Percentiles rank a stretch among this genome's conserved stretches.
These are phyloP conservation scores for Oligia latruncula DNA, from an alignment of 2,888 invertebrate species.

Conservation along the genomic window DNA sequence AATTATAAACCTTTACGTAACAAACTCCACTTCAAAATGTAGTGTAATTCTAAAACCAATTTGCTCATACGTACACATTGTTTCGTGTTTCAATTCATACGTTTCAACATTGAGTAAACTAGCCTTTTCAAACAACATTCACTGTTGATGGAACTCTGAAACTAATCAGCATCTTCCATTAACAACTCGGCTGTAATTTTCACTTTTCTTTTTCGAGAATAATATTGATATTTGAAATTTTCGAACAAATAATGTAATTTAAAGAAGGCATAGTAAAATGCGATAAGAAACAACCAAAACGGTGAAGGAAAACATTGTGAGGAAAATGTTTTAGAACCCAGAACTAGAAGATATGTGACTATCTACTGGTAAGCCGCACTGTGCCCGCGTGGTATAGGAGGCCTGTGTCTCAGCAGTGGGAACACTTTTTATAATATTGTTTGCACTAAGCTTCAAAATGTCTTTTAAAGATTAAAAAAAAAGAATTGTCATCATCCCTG, in stretches of 20 bases:
- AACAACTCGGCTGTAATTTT: background rate
- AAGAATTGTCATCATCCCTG: background rate
- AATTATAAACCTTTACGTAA: constrained; percentile 3
- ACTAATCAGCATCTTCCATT: constrained; percentile 38
- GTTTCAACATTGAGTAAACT: constrained; percentile 20
- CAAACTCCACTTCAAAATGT: constrained; percentile 5
- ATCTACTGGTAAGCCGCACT: background rate
- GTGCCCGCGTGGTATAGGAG: too few species aligned
- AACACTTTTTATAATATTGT: too few species aligned
- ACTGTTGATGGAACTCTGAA: constrained; percentile 22
- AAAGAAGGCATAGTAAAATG: background rate
- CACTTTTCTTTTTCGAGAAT: constrained; percentile 5
- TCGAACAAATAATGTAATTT: background rate
- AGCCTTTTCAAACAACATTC: constrained; percentile 21
- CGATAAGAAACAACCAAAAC: background rate
- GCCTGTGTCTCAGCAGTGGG: too few species aligned
- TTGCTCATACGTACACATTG: constrained; percentile 38
- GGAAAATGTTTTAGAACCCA: background rate
- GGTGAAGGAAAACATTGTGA: background rate
- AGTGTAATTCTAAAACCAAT: constrained; percentile 45
- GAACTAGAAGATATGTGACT: too few species aligned
- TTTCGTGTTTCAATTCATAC: constrained; percentile 35
- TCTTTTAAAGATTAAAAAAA: background rate
- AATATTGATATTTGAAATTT: background rate
- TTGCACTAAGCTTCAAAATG: background rate